Base-by-base conservation (phyloP, 2,113 vertebrate genomes). In the Rhinoderma darwinii region DNA sequence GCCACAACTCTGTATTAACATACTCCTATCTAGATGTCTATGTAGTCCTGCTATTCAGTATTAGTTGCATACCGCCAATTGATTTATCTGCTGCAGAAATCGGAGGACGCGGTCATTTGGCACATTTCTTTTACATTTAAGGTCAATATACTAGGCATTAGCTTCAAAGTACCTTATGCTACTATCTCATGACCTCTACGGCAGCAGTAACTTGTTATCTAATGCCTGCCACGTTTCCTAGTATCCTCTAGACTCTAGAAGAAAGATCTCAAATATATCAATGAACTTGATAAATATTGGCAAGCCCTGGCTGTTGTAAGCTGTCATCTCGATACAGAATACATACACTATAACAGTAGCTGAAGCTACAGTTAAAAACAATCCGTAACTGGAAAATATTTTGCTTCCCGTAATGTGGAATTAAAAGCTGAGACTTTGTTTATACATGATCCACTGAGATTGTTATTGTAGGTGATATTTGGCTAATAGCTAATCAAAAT, bases 191-290 rank as follows among this genome's bases (percentile, higher is more conserved):
- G 63, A 86, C 76, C 84, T 86, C 47, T 37, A 73, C 22, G 3
- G 77, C 63, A 43, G 44, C 47, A 56, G n/a, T 35, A 84, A 79
- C 84, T 27, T 44, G 73, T 81, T 86, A 80, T 86, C 84, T 80
- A 32, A 25, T 30, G 84, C 72, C 84, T 73, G 37, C 17, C 84
- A 80, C 47, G 35, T 73, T 86, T 86, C 84, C 47, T 32, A 17
- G 50, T 70, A 86, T 70, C 54, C 20, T 61, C 43, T 47, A 51
- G 32, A 32, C 56, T n/a, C 35, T 12, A 78, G 10, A 37, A 22
- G 20, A 17, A 30, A 50, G 66, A 68, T 79, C 84, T 86, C 27
- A n/a, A 50, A 37, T 63, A 35, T 79, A 66, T 86, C 39, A 78
- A 78, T 75, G 44, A 43, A 41, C 51, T 54, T 68, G 75, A 66